These are phyloP conservation scores for Xiphydria camelus DNA, from an alignment of 2,888 invertebrate genomes.

Conservation along the genomic window DNA sequence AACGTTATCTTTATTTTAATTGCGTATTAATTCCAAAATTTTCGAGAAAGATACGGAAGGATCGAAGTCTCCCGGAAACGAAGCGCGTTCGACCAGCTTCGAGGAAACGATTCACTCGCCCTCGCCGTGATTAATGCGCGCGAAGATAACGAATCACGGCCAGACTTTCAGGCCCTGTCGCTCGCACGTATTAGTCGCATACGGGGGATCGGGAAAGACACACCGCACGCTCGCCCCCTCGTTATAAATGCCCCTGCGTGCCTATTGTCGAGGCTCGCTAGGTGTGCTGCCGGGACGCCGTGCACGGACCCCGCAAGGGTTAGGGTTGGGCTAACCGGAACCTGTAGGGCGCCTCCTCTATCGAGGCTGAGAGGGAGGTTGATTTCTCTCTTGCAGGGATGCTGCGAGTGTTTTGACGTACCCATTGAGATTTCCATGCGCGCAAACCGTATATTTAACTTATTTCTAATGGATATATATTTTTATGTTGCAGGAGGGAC, in stretches of 20 bases:
- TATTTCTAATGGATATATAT: too few species aligned
- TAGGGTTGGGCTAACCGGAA: conserved; percentile 21
- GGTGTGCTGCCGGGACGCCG: conserved; percentile 33
- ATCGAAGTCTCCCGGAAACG: too few species aligned
- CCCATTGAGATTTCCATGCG: too few species aligned
- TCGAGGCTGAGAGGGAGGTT: conserved; percentile 24
- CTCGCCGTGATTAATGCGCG: conserved; percentile 34
- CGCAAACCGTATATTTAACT: too few species aligned
- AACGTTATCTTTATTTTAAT: too few species aligned
- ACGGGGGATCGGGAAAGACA: conserved; percentile 13
- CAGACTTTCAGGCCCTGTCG: not conserved
- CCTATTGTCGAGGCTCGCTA: conserved; percentile 38
- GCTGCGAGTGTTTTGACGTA: too few species aligned
- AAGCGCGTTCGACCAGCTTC: conserved; percentile 1
- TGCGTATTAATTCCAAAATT: too few species aligned
- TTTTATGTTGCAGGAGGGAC: too few species aligned
- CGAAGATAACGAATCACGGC: conserved; percentile 33
- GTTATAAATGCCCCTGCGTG: conserved; percentile 41
- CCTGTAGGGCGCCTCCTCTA: conserved; percentile 34
- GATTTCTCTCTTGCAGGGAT: conserved; percentile 17
- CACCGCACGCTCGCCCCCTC: conserved; percentile 24
- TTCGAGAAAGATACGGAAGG: too few species aligned
- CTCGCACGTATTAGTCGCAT: conserved; percentile 22
- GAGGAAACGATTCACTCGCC: conserved; percentile 22
- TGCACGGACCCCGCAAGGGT: conserved; percentile 23